Percentiles rank a stretch among this genome's conserved stretches.
Conservation (phyloP, 1,140 invertebrate genomes). For the Drosophila yakuba region DNA sequence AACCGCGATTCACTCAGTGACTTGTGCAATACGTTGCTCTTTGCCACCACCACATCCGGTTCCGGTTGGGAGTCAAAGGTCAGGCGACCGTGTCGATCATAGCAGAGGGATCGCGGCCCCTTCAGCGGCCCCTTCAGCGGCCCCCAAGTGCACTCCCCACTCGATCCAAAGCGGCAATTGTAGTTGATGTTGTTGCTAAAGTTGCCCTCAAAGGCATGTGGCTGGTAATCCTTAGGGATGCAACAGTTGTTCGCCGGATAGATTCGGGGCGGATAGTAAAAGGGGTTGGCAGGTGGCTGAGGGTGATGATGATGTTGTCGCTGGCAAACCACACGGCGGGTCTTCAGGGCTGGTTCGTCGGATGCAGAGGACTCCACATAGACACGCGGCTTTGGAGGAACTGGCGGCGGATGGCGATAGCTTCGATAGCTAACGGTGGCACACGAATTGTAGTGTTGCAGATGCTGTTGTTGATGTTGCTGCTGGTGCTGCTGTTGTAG, state of each 20-base stretch:
- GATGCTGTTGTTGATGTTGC: constrained; percentile 3
- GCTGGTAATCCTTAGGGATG: constrained; percentile 36
- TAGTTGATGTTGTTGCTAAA: constrained; percentile 59
- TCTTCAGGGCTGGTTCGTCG: constrained; percentile 59
- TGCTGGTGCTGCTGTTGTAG: constrained; percentile 4
- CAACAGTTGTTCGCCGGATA: constrained; percentile 44
- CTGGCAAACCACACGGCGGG: constrained; percentile 45
- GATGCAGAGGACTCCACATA: constrained; percentile 20
- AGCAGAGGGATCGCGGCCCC: constrained; percentile 56
- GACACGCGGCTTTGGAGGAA: constrained; percentile 64
- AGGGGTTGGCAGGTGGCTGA: not conserved
- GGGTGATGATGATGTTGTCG: not conserved
- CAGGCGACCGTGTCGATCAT: constrained; percentile 70
- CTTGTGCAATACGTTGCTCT: constrained; percentile 27
- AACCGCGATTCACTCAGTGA: constrained; percentile 48
- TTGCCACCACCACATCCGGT: constrained; percentile 9
- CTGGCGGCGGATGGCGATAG: constrained; percentile 45
- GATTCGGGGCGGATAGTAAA: constrained; percentile 5
- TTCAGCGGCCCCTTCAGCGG: constrained; percentile 24
- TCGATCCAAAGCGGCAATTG: constrained; percentile 54
- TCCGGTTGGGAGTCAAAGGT: constrained; percentile 47
- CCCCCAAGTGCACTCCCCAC: constrained; percentile 23
- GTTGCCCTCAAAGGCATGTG: constrained; percentile 39
- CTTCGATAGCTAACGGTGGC: constrained; percentile 53
- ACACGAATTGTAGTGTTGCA: constrained; percentile 47